Percentiles rank a stretch among this genome's conserved stretches.
Conservation (phyloP, 2,888 invertebrate species). For the Drosophila aldrichi region DNA sequence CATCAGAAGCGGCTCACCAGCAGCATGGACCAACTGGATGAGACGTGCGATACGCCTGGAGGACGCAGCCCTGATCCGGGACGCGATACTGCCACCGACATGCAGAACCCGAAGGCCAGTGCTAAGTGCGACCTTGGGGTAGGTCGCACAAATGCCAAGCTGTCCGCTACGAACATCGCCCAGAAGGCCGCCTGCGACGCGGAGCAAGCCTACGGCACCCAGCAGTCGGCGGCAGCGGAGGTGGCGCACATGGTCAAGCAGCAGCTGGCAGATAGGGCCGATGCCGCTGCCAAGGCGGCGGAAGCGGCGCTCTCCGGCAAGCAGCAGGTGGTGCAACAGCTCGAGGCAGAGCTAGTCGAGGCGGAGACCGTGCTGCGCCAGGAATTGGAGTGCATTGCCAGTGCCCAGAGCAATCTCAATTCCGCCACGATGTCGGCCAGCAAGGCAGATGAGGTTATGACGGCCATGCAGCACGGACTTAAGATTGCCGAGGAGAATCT, state of each 20-base stretch:
- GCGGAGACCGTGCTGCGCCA: slow-evolving; percentile 87
- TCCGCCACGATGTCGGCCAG: slow-evolving; percentile 88
- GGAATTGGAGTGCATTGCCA: slow-evolving; percentile 87
- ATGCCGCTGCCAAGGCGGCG: slow-evolving; percentile 90
- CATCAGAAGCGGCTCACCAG: neutral
- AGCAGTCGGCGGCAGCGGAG: slow-evolving; percentile 90
- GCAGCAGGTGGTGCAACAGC: slow-evolving; percentile 89
- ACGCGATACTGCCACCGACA: neutral
- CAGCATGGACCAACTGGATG: neutral
- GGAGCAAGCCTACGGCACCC: slow-evolving; percentile 82
- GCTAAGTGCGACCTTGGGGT: neutral
- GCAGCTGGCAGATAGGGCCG: slow-evolving; percentile 89
- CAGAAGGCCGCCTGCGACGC: slow-evolving; percentile 90
- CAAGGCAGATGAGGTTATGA: slow-evolving; percentile 87
- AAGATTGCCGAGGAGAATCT: slow-evolving; percentile 87
- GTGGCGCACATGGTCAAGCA: slow-evolving; percentile 90
- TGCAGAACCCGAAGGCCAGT: neutral
- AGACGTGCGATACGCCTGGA: slow-evolving; percentile 5
- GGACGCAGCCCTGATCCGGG: neutral
- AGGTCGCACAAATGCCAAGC: slow-evolving; percentile 42
- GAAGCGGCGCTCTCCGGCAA: slow-evolving; percentile 90
- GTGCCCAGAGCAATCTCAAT: slow-evolving; percentile 87
- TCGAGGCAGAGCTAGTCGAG: slow-evolving; percentile 89
- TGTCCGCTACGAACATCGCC: slow-evolving; percentile 88
- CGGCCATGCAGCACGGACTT: slow-evolving; percentile 84